A percentile compares a stretch with the other conserved stretches of the same genome.
phyloP scores from a whole-genome alignment of 2,113 vertebrate genomes.

The Fregetta grallaria region DNA sequence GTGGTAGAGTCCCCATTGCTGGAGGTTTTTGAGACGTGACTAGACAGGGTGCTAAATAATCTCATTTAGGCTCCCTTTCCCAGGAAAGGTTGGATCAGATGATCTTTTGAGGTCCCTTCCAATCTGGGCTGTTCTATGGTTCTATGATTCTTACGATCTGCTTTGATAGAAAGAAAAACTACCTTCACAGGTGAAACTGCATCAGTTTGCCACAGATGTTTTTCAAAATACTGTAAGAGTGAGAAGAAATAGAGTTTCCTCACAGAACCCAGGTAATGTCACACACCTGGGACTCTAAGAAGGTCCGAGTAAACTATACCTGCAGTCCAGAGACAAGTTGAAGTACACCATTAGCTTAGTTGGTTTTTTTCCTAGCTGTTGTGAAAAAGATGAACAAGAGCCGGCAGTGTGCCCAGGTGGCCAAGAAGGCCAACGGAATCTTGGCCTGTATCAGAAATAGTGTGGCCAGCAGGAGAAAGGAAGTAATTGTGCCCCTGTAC shows the following conservation, averaged over 20 bases:
- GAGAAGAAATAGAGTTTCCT: background rate
- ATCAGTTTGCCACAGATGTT: background rate
- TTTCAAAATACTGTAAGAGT: background rate
- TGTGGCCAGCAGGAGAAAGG: no score
- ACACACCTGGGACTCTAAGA: background rate
- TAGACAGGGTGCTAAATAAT: background rate
- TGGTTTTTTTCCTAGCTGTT: background rate
- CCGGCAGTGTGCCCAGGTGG: no score
- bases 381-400: background rate
- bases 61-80: background rate
- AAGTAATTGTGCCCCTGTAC: no score
- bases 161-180: background rate
- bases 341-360: background rate
- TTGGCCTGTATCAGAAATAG: no score
- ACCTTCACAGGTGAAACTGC: background rate
- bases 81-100: accelerated
- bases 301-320: background rate
- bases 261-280: background rate
- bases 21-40: background rate
- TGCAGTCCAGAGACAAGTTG: background rate
- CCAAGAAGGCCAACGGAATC: no score
- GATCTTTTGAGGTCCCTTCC: background rate
- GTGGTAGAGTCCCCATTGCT: background rate
- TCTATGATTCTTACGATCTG: background rate
- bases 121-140: background rate